Evolutionary conservation across 2,888 invertebrate species (phyloP).

Genomic region (Parascotia fuliginaria): DNA sequence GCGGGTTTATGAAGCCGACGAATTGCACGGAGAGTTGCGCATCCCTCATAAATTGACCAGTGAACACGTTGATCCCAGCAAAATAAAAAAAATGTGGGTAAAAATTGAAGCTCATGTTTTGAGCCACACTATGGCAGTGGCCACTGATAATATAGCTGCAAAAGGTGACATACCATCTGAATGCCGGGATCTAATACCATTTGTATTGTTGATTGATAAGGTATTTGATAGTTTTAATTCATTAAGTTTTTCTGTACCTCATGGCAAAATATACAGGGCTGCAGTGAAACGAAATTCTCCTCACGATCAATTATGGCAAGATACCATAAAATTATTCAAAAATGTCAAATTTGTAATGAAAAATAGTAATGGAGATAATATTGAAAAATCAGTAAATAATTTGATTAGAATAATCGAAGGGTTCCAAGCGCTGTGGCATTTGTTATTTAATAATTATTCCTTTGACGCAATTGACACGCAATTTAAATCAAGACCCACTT

Average conservation of each 20-base stretch:
- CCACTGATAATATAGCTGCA: background rate
- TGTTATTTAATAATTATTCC: background rate
- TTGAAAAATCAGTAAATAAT: constrained; percentile 3
- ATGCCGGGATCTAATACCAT: background rate
- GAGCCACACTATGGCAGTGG: background rate
- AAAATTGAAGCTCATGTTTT: background rate
- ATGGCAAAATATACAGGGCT: background rate
- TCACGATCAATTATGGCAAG: background rate
- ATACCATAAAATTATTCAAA: background rate
- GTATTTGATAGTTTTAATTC: background rate
- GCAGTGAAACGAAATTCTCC: background rate
- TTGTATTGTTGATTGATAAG: background rate
- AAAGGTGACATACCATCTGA: background rate
- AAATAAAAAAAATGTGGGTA: background rate
- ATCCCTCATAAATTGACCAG: background rate
- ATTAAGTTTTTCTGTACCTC: background rate
- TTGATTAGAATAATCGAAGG: constrained; percentile 1
- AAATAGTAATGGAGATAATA: background rate
- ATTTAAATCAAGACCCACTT: constrained; percentile 28
- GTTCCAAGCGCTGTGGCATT: background rate
- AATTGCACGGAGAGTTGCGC: background rate
- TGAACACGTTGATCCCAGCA: background rate
- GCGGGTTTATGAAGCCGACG: background rate
- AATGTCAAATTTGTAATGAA: background rate
- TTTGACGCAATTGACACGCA: constrained; percentile 13